A percentile compares a stretch with the other conserved stretches of the same genome.
phyloP scores from a whole-genome alignment of 1,140 invertebrate species.

The Pseudomyrmex pallidus region DNA sequence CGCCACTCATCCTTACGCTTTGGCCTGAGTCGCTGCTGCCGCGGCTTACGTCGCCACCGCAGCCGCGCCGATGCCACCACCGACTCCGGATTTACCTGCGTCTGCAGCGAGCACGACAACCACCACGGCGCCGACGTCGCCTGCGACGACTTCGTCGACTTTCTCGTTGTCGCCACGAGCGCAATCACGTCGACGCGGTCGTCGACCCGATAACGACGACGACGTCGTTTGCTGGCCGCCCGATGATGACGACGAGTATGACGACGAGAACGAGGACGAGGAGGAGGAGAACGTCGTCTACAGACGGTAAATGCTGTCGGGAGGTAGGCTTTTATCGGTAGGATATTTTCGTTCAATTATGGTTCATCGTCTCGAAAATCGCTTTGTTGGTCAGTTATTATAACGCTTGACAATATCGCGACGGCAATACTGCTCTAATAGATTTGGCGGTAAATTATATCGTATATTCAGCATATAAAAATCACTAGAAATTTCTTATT shows the following conservation, averaged over 20 bases:
- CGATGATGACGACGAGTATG: constrained; percentile 73
- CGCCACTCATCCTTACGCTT: constrained; percentile 87
- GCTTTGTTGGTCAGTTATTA: not conserved
- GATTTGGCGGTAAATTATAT: no score
- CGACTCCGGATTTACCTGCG: constrained; percentile 8
- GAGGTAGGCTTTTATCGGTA: constrained; percentile 22
- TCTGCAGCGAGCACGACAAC: not conserved
- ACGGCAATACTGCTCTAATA: no score
- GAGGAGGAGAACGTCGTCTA: constrained; percentile 69
- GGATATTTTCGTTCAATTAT: constrained; percentile 7
- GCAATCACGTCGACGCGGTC: constrained; percentile 29
- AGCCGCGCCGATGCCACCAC: constrained; percentile 34
- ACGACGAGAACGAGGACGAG: constrained; percentile 76
- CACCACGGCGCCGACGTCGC: constrained; percentile 1
- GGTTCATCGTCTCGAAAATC: constrained; percentile 35
- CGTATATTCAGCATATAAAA: no score
- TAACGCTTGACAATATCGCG: no score
- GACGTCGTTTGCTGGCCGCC: constrained; percentile 64
- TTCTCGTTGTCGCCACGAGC: constrained; percentile 22
- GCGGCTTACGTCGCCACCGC: constrained; percentile 75
- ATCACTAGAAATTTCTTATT: no score
- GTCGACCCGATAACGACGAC: constrained; percentile 53
- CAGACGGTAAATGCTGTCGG: constrained; percentile 9
- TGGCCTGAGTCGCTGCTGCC: constrained; percentile 87
- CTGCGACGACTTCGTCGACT: not conserved